Base-by-base conservation (phyloP, 1,140 invertebrate genomes). In the Drosophila truncata region DNA sequence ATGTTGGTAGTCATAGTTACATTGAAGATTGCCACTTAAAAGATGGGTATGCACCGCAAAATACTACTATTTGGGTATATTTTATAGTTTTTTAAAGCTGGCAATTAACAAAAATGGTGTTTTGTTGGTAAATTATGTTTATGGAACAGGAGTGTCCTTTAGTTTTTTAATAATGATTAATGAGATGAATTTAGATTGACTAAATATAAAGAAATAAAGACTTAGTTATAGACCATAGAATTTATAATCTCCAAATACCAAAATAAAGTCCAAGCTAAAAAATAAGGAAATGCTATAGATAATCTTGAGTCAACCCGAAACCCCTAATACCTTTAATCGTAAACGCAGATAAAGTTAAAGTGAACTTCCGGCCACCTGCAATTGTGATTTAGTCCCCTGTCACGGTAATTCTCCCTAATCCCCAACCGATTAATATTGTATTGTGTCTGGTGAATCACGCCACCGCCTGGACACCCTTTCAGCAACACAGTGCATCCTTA, bases 401-500 rank as follows among this genome's bases (percentile, higher is more conserved):
- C 66, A 37, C 52, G 37, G 42, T 50, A 71, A 71, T 71, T 33
- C 65, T n/a, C 20, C 20, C 55, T 73, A 73, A 73, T 61, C 55
- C 58, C 58, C 71, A 47, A n/a, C 47, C 71, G 71, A 74, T 78
- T 70, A 64, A 74, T 74, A 63, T 72, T 72, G 70, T 72, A 60
- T 67, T 67, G 63, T 55, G 63, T 55, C 50, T 78, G 76, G 77
- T 78, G 75, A 78, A 70, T 78, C 75, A 79, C 76, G 77, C 65
- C 57, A 58, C 14, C 46, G 62, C 33, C 65, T 20, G 49, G 67
- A 55, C 49, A 66, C 62, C 62, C 67, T 13, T 18, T 42, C 4
- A 8, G 13, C 35, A 46, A 18, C 44, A 60, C 74, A 44, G 52
- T 78, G 74, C 73, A 78, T 66, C 63, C 54, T 27, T 13, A 31